Evolutionary conservation across 2,113 vertebrate genomes (phyloP), one percentile per base, ranked within the genome.

Genomic region (Amblyopsis rosae): DNA sequence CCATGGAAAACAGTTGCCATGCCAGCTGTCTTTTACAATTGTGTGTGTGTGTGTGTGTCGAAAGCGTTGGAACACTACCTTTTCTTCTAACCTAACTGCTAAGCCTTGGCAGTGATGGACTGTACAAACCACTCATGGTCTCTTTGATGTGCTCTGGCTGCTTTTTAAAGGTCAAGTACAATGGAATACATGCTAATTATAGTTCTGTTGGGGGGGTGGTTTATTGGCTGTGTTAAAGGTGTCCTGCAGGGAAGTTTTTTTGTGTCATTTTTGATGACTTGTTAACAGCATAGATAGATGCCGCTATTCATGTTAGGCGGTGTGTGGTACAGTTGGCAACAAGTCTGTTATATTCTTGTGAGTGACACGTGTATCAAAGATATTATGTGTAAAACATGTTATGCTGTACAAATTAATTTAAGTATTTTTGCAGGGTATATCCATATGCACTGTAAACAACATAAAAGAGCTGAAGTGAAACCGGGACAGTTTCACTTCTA

Each of bases 131-230:
- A 6, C 67, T 12, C 2, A 5, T 17, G 12, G 47, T 15, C 59
- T 62, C 68, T 59, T 76, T 41, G 3, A 19, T 64, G 69, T 55
- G 55, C 59, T 58, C 49, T 3, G 56, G 6, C 60, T 59, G 62
- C 75, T 48, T 73, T 77, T 68, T 51, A 84, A 74, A 80, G 81
- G 78, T 80, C 81, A 80, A 32, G 13, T 8, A 65, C 51, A 15
- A 59, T 83, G 81, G 72, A 77, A 82, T 81, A 74, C 59, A 66
- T 54, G 45, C 69, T 72, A n/a, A 10, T 67, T 67, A 68, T 19
- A 2, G 0, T 58, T 60, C 46, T 67, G 77, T 49, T 13, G 12
- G 12, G 50, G 26, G 59, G 69, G 70, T 72, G 56, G 61, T 57
- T 72, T 33, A 1, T 57, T 6, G 68, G 50, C 56, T 41, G 46